Percentiles rank a stretch among this genome's conserved stretches.
Conservation (phyloP, 2,797 vertebrate genomes). For the Melanitta fusca region DNA sequence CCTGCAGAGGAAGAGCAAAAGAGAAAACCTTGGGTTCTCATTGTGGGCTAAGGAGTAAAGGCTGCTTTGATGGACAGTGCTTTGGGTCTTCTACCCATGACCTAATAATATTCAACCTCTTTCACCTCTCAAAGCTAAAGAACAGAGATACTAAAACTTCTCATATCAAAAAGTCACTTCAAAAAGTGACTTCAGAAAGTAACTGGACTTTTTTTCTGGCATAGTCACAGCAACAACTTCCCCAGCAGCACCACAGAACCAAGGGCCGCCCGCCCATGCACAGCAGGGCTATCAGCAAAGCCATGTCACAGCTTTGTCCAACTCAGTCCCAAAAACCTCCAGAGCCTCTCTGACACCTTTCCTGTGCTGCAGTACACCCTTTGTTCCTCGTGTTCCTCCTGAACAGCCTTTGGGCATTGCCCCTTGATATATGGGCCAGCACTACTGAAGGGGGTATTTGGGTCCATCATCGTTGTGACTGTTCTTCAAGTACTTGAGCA, state of each 20-base stretch:
- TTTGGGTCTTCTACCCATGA: background rate
- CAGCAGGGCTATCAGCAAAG: background rate
- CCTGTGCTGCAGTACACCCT: background rate
- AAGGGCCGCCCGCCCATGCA: background rate
- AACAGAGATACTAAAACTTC: background rate
- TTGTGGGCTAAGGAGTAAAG: background rate
- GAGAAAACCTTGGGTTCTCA: background rate
- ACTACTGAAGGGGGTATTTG: background rate
- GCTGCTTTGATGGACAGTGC: background rate
- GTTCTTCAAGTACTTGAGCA: background rate
- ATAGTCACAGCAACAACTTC: background rate
- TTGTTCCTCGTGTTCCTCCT: background rate
- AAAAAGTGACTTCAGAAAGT: background rate
- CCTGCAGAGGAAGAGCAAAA: background rate
- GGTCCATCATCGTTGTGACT: background rate
- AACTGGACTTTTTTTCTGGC: rapidly evolving
- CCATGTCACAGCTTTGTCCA: background rate
- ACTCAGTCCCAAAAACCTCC: background rate
- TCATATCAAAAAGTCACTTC: background rate
- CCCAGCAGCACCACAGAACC: background rate
- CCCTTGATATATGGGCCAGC: background rate
- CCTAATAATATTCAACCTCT: background rate
- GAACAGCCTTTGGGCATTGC: rapidly evolving
- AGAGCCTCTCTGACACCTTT: background rate
- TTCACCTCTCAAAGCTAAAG: background rate